Percentiles rank a stretch among this genome's conserved stretches.
phyloP scores from a whole-genome alignment of 2,888 invertebrate genomes.

The Tachina grossa region DNA sequence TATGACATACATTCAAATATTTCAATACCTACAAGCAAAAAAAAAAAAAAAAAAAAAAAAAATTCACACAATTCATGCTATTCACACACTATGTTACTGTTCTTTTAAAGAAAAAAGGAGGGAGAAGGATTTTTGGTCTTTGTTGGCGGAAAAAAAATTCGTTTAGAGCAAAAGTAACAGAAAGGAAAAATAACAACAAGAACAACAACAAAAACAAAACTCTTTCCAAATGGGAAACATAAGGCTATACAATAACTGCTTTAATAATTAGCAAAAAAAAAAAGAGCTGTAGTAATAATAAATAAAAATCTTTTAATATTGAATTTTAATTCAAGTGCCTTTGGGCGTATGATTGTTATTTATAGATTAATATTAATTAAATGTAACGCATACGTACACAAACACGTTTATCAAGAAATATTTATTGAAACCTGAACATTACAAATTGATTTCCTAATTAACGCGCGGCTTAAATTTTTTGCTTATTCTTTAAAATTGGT shows the following conservation, averaged over 20 bases:
- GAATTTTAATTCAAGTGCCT: background rate
- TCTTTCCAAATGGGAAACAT: background rate
- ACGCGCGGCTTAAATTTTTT: no score
- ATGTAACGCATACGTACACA: background rate
- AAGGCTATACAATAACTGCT: background rate
- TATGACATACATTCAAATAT: conserved; percentile 68
- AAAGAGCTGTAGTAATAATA: background rate
- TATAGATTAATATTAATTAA: background rate
- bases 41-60: conserved; percentile 16
- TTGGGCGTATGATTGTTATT: conserved; percentile 1
- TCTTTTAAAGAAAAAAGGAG: background rate
- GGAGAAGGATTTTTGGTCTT: conserved; percentile 15
- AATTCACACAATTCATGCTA: no score
- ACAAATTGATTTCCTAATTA: background rate
- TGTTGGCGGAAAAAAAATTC: conserved; percentile 27
- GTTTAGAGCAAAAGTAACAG: conserved; percentile 5
- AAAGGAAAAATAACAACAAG: background rate
- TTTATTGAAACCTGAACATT: background rate
- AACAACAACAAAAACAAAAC: background rate
- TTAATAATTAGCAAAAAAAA: conserved; percentile 7
- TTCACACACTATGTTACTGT: conserved; percentile 9
- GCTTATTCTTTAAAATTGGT: background rate
- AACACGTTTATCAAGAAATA: background rate
- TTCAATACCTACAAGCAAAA: conserved; percentile 34
- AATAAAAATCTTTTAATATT: background rate